These are phyloP conservation scores for Glyphotaelius pellucidus DNA, from an alignment of 2,888 invertebrate genomes.

Conservation along the genomic window DNA sequence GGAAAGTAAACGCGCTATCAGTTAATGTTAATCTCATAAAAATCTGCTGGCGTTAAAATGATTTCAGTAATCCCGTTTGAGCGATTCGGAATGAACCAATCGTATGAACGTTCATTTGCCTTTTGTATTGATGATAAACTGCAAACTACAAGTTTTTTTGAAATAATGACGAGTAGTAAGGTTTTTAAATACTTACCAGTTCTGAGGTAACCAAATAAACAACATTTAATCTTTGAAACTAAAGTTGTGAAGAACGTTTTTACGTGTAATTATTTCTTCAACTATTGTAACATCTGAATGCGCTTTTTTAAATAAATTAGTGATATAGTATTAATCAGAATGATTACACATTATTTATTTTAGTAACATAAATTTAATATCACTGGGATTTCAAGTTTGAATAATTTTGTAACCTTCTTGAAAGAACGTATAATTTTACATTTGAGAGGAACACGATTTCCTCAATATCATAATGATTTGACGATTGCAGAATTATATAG, in stretches of 20 bases:
- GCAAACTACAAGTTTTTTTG: not conserved
- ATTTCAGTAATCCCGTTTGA: not conserved
- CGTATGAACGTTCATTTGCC: not conserved
- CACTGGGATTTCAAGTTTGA: too few species aligned
- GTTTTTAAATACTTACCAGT: not conserved
- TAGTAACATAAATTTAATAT: too few species aligned
- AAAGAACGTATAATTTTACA: not conserved
- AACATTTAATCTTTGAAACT: not conserved
- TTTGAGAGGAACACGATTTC: slow-evolving; percentile 20
- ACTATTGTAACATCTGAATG: not conserved
- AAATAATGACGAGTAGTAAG: not conserved
- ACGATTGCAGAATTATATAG: slow-evolving; percentile 19
- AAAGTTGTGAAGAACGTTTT: not conserved
- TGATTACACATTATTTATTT: too few species aligned
- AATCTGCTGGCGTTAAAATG: slow-evolving; percentile 9
- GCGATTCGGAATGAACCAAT: not conserved
- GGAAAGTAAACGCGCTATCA: slow-evolving; percentile 41
- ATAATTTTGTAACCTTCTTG: slow-evolving; percentile 15
- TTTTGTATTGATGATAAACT: not conserved
- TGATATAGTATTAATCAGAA: too few species aligned
- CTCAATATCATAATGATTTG: not conserved
- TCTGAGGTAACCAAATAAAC: not conserved
- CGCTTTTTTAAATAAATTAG: not conserved
- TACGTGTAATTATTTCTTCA: too few species aligned
- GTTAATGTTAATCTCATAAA: slow-evolving; percentile 26